Evolutionary conservation across 23 tunicate genomes (phyloP).

Genomic region (Ciona savignyi): DNA sequence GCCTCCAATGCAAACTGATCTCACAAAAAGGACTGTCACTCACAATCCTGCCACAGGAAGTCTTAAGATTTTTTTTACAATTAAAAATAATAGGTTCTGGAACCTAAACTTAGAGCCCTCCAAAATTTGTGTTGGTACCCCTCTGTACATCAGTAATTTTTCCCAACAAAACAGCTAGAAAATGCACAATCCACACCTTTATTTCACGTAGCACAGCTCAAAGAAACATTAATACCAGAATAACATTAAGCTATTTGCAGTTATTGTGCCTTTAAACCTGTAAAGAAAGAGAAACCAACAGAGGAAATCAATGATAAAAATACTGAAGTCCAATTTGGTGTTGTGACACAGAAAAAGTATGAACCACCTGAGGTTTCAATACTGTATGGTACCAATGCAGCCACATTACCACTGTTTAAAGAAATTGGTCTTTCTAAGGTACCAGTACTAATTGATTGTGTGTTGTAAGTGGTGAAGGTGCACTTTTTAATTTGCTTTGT

Average conservation of each 20-base stretch:
- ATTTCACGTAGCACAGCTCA: too few species aligned
- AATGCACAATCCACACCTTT: too few species aligned
- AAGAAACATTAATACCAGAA: neutral
- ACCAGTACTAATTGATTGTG: too few species aligned
- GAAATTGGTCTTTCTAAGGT: constrained; percentile 50
- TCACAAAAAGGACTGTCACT: too few species aligned
- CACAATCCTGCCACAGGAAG: too few species aligned
- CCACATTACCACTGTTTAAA: constrained; percentile 31
- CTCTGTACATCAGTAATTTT: too few species aligned
- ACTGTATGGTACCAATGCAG: constrained; percentile 51
- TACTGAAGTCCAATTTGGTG: constrained; percentile 61
- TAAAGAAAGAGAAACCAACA: neutral
- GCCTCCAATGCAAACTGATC: too few species aligned
- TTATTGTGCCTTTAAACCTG: constrained; percentile 23
- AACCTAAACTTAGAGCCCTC: too few species aligned
- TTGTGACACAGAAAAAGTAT: constrained; percentile 59
- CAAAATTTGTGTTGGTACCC: too few species aligned
- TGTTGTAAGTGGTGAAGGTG: neutral
- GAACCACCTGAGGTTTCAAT: constrained; percentile 70
- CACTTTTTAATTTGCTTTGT: neutral
- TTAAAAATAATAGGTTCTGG: too few species aligned
- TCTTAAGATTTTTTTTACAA: too few species aligned
- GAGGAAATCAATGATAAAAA: constrained; percentile 11
- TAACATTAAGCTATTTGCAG: constrained; percentile 19
- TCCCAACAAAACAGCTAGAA: too few species aligned